Evolutionary conservation across 2,113 vertebrate species (phyloP).

Genomic region (Antennarius striatus): DNA sequence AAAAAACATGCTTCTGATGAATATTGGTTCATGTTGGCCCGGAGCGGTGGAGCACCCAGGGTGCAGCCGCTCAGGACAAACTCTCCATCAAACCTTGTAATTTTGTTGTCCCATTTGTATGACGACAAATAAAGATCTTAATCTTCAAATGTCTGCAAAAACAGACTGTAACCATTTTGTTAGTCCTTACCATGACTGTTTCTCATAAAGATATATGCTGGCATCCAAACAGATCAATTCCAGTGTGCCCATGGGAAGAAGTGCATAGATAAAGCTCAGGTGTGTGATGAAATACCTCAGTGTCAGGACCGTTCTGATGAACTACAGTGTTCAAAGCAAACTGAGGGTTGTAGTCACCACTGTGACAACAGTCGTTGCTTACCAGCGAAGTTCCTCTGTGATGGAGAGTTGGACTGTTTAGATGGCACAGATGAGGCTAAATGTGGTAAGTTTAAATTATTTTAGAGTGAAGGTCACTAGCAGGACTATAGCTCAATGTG

Average conservation of each 20-base stretch:
- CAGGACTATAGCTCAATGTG: background rate
- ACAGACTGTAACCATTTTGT: too few species aligned
- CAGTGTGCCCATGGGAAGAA: conserved; percentile 74
- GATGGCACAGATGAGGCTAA: conserved; percentile 82
- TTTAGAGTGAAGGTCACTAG: background rate
- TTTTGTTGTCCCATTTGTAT: too few species aligned
- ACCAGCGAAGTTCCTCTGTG: conserved; percentile 82
- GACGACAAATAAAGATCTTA: too few species aligned
- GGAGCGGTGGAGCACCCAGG: too few species aligned
- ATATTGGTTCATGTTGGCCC: too few species aligned
- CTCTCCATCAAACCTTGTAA: too few species aligned
- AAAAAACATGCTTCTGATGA: too few species aligned
- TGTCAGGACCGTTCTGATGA: conserved; percentile 88
- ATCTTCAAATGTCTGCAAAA: too few species aligned
- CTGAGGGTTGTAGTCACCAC: conserved; percentile 74
- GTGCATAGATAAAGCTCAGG: conserved; percentile 73
- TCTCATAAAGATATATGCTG: background rate
- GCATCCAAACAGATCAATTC: conserved; percentile 73
- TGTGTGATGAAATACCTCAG: conserved; percentile 81
- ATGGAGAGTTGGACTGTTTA: conserved; percentile 81
- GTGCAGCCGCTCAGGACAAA: too few species aligned
- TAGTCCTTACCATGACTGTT: background rate
- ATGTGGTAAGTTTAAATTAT: conserved; percentile 54
- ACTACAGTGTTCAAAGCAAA: conserved; percentile 59
- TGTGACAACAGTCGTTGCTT: conserved; percentile 84